These are phyloP conservation scores for Nephrocerus scutellatus DNA, from an alignment of 2,888 invertebrate genomes.

Conservation along the genomic window DNA sequence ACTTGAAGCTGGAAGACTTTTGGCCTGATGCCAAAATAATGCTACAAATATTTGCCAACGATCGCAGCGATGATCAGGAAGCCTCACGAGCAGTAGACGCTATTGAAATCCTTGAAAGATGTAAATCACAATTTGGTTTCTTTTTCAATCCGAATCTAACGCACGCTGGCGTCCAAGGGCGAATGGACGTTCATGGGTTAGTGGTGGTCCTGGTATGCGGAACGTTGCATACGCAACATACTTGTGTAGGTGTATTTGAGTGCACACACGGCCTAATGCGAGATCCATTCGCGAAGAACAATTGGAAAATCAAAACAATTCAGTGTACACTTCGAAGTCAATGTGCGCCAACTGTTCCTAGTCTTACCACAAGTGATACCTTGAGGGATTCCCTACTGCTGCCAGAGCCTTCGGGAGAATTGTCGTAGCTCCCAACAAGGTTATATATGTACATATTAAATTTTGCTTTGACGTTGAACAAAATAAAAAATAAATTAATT, in stretches of 20 bases:
- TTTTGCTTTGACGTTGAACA: too few species aligned
- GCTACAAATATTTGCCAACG: slow-evolving; percentile 31
- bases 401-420: slow-evolving; percentile 31
- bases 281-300: slow-evolving; percentile 57
- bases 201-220: slow-evolving; percentile 58
- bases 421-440: slow-evolving; percentile 18
- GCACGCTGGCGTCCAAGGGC: slow-evolving; percentile 53
- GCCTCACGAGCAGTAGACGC: slow-evolving; percentile 31
- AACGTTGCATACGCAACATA: slow-evolving; percentile 52
- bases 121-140: slow-evolving; percentile 48
- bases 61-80: slow-evolving; percentile 28
- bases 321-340: slow-evolving; percentile 48
- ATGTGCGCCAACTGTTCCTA: slow-evolving; percentile 27
- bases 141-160: slow-evolving; percentile 57
- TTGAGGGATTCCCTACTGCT: slow-evolving; percentile 30
- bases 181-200: slow-evolving; percentile 56
- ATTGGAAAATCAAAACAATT: slow-evolving; percentile 61
- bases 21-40: slow-evolving; percentile 49
- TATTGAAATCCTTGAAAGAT: slow-evolving; percentile 39
- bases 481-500: too few species aligned
- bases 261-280: slow-evolving; percentile 58
- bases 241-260: slow-evolving; percentile 58
- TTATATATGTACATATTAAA: too few species aligned
- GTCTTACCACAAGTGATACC: slow-evolving; percentile 31
- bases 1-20: slow-evolving; percentile 51